Conservation (phyloP, 2,113 vertebrate genomes). For the Malurus alboscapulatus region DNA sequence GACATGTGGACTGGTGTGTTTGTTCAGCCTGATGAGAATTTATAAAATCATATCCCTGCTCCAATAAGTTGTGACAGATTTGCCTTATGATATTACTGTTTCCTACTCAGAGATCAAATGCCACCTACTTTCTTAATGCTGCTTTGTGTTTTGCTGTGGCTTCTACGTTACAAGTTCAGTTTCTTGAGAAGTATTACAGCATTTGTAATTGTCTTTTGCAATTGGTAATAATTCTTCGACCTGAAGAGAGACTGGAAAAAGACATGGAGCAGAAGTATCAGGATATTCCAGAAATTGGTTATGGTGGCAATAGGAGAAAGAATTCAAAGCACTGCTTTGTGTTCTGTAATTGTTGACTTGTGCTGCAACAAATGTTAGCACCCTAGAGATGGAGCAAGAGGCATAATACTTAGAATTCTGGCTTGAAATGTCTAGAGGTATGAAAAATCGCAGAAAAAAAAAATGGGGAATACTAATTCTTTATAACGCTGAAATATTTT, state of each 20-base stretch:
- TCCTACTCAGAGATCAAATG: background rate
- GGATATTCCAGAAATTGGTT: background rate
- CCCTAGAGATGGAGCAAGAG: background rate
- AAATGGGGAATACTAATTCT: background rate
- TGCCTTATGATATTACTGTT: background rate
- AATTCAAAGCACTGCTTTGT: background rate
- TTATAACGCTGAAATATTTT: background rate
- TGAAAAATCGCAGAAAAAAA: background rate
- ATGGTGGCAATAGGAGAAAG: background rate
- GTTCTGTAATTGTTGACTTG: background rate
- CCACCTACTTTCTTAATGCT: background rate
- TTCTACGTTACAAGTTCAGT: background rate
- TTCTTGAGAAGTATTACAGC: background rate
- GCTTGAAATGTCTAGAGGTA: background rate
- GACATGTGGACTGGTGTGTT: background rate
- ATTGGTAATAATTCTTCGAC: background rate
- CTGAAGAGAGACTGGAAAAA: background rate
- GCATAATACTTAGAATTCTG: background rate
- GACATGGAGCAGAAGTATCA: background rate
- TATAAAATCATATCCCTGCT: accelerated
- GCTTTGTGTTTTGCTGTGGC: background rate
- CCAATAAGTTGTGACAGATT: background rate
- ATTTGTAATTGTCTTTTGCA: background rate
- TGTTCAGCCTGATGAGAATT: background rate
- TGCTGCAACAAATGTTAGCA: background rate